Evolutionary conservation across 2,113 vertebrate species (phyloP).

Genomic region (Arizona elegans): DNA sequence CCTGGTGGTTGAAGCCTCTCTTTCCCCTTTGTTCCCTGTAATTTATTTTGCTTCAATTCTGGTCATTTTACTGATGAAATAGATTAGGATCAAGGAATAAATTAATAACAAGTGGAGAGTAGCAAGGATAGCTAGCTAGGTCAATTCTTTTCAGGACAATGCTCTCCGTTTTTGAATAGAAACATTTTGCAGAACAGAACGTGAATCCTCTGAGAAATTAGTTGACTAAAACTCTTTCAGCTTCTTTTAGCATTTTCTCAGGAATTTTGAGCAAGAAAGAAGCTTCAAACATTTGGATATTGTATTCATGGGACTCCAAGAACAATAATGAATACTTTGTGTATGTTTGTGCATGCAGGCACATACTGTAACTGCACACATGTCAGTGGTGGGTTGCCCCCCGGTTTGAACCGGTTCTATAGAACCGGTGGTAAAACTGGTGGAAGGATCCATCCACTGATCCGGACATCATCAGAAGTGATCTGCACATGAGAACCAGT

Average conservation of each 20-base stretch:
- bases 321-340: not conserved
- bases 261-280: not conserved
- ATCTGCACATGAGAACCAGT: too few relatives aligned
- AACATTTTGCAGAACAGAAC: not conserved
- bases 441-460: too few relatives aligned
- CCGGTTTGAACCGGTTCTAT: too few relatives aligned
- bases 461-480: too few relatives aligned
- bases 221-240: not conserved
- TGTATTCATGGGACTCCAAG: not conserved
- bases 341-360: not conserved
- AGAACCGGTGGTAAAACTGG: too few relatives aligned
- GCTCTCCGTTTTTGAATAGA: not conserved
- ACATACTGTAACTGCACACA: not conserved
- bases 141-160: not conserved
- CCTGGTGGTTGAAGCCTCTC: not conserved
- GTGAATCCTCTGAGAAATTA: not conserved
- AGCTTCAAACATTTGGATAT: not conserved
- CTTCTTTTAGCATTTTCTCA: not conserved
- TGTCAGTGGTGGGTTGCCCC: too few relatives aligned
- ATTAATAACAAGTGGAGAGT: not conserved
- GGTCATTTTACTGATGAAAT: not conserved
- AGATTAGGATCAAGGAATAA: not conserved
- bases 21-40: not conserved
- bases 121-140: not conserved
- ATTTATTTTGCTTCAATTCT: not conserved